phyloP scores from a whole-genome alignment of 1,140 invertebrate species.

The Marisa cornuarietis region DNA sequence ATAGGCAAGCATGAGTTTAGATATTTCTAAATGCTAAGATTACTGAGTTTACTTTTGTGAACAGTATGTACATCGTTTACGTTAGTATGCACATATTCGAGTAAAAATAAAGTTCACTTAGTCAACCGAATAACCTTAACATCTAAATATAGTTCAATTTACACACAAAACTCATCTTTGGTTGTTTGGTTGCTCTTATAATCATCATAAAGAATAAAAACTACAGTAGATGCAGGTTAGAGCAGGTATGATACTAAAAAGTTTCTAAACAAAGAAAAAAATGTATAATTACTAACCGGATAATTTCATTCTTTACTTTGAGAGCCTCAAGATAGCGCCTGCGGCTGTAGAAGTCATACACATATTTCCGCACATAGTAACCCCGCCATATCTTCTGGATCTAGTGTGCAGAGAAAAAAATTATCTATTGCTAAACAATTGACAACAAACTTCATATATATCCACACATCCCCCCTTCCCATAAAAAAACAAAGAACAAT shows the following conservation, averaged over 20 bases:
- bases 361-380: constrained; percentile 64
- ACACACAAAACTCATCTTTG: too few relatives aligned
- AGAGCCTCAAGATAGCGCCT: constrained; percentile 65
- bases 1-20: too few relatives aligned
- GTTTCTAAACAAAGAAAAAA: background rate
- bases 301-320: constrained; percentile 63
- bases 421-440: background rate
- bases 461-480: background rate
- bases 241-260: background rate
- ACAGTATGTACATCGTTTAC: too few relatives aligned
- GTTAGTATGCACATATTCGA: too few relatives aligned
- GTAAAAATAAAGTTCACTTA: too few relatives aligned
- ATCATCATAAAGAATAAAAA: background rate
- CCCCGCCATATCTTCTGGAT: constrained; percentile 66
- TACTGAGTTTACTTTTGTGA: too few relatives aligned
- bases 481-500: background rate
- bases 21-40: too few relatives aligned
- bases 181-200: background rate
- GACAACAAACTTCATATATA: background rate
- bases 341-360: constrained; percentile 64
- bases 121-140: too few relatives aligned
- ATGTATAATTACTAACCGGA: constrained; percentile 50
- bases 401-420: constrained; percentile 36
- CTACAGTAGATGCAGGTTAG: background rate
- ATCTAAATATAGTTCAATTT: too few relatives aligned